phyloP scores from a whole-genome alignment of 2,888 invertebrate genomes.

The Malthinus seriepunctatus region DNA sequence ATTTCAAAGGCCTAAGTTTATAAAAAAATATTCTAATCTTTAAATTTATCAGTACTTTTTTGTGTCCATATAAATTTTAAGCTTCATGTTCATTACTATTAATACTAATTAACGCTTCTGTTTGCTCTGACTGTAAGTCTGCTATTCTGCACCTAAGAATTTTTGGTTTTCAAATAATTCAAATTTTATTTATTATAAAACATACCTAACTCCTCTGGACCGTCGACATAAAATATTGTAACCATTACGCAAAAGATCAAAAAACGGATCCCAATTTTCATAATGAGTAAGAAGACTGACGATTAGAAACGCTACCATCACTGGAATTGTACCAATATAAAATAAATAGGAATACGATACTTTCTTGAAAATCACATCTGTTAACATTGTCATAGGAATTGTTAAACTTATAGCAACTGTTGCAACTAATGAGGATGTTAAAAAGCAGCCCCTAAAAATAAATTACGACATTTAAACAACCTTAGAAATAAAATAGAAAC shows the following conservation, averaged over 20 bases:
- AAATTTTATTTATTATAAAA: not conserved
- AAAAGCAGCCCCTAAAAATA: slow-evolving; percentile 81
- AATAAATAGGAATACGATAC: slow-evolving; percentile 71
- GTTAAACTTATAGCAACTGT: slow-evolving; percentile 84
- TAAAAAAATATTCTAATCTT: not conserved
- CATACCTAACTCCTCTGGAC: slow-evolving; percentile 57
- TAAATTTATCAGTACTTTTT: slow-evolving; percentile 16
- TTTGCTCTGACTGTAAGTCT: slow-evolving; percentile 69
- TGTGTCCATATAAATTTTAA: slow-evolving; percentile 41
- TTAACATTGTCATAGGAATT: slow-evolving; percentile 87
- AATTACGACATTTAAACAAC: too few species aligned
- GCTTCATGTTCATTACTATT: slow-evolving; percentile 62
- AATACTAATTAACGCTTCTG: slow-evolving; percentile 68
- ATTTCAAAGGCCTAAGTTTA: not conserved
- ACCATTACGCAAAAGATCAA: slow-evolving; percentile 59
- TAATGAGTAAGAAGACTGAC: slow-evolving; percentile 73
- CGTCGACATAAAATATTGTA: slow-evolving; percentile 57
- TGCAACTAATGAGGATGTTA: slow-evolving; percentile 89
- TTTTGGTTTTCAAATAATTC: not conserved
- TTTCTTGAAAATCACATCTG: slow-evolving; percentile 75
- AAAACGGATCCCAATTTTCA: slow-evolving; percentile 82
- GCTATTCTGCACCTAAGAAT: slow-evolving; percentile 57
- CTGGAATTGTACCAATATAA: slow-evolving; percentile 77
- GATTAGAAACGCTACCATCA: slow-evolving; percentile 74
- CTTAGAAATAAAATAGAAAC: slow-evolving; percentile 36